A percentile compares a stretch with the other conserved stretches of the same genome.
Evolutionary conservation across 2,797 vertebrate species (phyloP).

Genomic region (Manis javanica): DNA sequence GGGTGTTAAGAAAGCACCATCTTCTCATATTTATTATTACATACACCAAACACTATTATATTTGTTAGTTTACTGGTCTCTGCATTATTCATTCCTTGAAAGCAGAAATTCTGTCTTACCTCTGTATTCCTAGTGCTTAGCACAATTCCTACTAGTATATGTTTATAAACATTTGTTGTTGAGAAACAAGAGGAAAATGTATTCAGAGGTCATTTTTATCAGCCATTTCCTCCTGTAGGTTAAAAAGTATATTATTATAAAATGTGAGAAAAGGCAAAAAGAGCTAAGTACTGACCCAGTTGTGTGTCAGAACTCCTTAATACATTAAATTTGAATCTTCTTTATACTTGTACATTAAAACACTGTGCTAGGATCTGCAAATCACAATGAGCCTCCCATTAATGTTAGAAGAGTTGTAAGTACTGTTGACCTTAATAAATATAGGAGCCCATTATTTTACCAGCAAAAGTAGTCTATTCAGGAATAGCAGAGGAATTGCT

Average conservation of each 20-base stretch:
- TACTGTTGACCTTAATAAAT: not conserved
- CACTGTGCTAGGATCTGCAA: not conserved
- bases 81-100: not conserved
- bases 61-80: not conserved
- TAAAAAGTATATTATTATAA: not conserved
- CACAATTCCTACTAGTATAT: not conserved
- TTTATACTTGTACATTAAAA: not conserved
- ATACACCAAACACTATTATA: rapidly evolving
- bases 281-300: not conserved
- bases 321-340: not conserved
- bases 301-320: not conserved
- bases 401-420: not conserved
- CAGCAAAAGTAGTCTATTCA: not conserved
- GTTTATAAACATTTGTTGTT: not conserved
- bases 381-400: not conserved
- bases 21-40: not conserved
- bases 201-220: not conserved
- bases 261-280: not conserved
- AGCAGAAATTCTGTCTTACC: not conserved
- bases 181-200: not conserved
- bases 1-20: not conserved
- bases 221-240: not conserved
- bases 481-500: not conserved
- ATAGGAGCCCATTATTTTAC: not conserved
- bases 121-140: not conserved